Percentiles rank a stretch among this genome's conserved stretches.
phyloP scores from a whole-genome alignment of 2,797 vertebrate genomes.

The Apogon talboti region DNA sequence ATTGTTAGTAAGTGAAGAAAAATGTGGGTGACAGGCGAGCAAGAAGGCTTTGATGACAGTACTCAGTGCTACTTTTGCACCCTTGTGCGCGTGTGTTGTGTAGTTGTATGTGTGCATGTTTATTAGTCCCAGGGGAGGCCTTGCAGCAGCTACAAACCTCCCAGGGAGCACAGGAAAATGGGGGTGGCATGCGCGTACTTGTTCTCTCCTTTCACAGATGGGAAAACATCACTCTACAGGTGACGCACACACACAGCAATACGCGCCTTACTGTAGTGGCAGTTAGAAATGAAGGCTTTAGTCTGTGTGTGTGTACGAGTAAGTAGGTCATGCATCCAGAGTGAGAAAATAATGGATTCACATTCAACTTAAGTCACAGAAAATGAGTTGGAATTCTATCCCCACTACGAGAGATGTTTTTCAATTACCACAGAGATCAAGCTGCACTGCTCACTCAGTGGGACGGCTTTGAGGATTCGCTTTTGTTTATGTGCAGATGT shows the following conservation, averaged over 20 bases:
- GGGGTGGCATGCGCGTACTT: conserved; percentile 68
- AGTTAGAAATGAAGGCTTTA: conserved; percentile 25
- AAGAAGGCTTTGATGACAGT: conserved; percentile 57
- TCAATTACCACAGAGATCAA: conserved; percentile 48
- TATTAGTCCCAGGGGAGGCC: conserved; percentile 63
- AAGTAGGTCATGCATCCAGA: conserved; percentile 83
- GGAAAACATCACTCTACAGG: conserved; percentile 67
- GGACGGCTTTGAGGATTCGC: conserved; percentile 2
- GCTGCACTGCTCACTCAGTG: conserved; percentile 2
- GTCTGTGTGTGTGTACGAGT: conserved; percentile 15
- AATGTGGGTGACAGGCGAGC: conserved; percentile 57
- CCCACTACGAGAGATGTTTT: conserved; percentile 58
- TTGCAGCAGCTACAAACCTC: conserved; percentile 58
- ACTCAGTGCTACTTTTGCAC: conserved; percentile 30
- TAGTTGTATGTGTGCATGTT: conserved; percentile 28
- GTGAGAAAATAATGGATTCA: conserved; percentile 78
- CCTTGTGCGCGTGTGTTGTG: conserved; percentile 6
- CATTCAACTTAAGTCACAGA: conserved; percentile 74
- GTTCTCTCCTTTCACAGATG: conserved; percentile 60
- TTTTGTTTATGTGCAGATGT: conserved; percentile 13
- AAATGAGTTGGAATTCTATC: conserved; percentile 57
- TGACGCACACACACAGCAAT: conserved; percentile 42
- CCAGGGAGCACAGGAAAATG: conserved; percentile 55
- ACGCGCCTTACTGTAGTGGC: conserved; percentile 44
- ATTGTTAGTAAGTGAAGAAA: conserved; percentile 49